Evolutionary conservation across 2,888 invertebrate species (phyloP), one percentile per base, ranked within the genome.

Genomic region (Eilema depressum): DNA sequence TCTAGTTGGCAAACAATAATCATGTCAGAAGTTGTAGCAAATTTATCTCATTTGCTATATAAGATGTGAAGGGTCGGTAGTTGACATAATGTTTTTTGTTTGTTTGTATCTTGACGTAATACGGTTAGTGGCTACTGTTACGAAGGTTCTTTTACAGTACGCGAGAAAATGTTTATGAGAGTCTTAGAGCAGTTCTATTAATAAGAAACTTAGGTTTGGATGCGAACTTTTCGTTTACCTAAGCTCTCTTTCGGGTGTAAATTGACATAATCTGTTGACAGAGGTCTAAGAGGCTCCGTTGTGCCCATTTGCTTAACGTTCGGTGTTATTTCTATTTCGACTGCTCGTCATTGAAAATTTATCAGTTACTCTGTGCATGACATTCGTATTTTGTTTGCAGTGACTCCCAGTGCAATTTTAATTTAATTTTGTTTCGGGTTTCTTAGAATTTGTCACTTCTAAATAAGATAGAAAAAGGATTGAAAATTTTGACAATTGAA

Each of bases 171-270:
- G 28, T 70, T 60, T 68, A 63, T 26, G 37, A n/a, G 60, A 62
- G 26, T 26, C 66, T 57, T 20, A 59, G 20, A 28, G 41, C 23
- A 28, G 26, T 41, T 71, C 41, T 75, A 78, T 69, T 67, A 71
- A 76, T 71, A 71, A 61, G 28, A 62, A 57, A 63, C 41, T 61
- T 57, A 20, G 61, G 59, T 62, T 69, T n/a, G 23, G 53, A 47
- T 64, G 41, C 37, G 66, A 81, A 83, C 71, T 80, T 83, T 79
- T 69, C 66, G 80, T 83, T 80, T 79, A 70, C 75, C 74, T 73
- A 76, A 68, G 71, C 62, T 67, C 67, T 65, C 68, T 41, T 59
- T n/a, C 61, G 61, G 66, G 71, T 68, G 70, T 77, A 74, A 70
- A 77, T 72, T 66, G 66, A 66, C 70, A 71, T 77, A 74, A 79